phyloP scores from a whole-genome alignment of 2,888 invertebrate genomes.

The Halocaridina rubra region DNA sequence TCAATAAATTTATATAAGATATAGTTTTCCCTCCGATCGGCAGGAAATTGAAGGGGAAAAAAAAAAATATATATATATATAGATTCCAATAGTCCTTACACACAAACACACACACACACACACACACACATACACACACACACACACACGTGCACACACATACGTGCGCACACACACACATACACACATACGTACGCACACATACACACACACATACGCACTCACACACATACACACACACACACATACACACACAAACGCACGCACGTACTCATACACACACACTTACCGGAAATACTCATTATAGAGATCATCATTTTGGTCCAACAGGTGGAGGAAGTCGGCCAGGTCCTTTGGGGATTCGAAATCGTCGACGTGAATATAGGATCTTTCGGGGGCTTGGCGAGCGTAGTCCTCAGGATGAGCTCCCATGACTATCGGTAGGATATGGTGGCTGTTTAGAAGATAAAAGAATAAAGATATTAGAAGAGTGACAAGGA shows the following conservation, averaged over 20 bases:
- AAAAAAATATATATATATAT: too few relatives aligned
- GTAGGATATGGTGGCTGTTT: conserved; percentile 83
- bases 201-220: too few relatives aligned
- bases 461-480: conserved; percentile 65
- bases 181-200: too few relatives aligned
- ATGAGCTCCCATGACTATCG: conserved; percentile 95
- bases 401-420: conserved; percentile 89
- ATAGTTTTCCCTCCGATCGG: too few relatives aligned
- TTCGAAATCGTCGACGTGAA: conserved; percentile 95
- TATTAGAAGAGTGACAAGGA: background rate
- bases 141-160: too few relatives aligned
- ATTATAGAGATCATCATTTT: conserved; percentile 90
- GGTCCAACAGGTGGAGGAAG: conserved; percentile 85
- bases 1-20: too few relatives aligned
- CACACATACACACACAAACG: background rate
- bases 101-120: too few relatives aligned
- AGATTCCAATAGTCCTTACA: too few relatives aligned
- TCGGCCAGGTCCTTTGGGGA: conserved; percentile 87
- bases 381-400: conserved; percentile 90
- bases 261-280: background rate
- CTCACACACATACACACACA: background rate
- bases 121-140: too few relatives aligned
- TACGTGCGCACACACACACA: too few relatives aligned
- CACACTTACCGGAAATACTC: conserved; percentile 74
- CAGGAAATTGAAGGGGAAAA: too few relatives aligned